Evolutionary conservation across 2,888 invertebrate genomes (phyloP).

Genomic region (Iselma pallidipennis): DNA sequence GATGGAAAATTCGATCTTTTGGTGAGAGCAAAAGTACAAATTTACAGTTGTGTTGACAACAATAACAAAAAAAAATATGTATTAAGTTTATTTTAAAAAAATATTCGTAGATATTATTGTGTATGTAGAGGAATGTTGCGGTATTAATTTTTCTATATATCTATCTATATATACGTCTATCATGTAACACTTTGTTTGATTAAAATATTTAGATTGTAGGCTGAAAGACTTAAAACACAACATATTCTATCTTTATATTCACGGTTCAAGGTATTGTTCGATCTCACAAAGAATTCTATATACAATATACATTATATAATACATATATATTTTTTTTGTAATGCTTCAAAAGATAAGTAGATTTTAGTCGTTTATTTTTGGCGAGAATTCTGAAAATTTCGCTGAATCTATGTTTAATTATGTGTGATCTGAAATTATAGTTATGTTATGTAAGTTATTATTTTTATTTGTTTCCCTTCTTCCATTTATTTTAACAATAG

Average conservation of each 20-base stretch:
- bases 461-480: not conserved
- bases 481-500: not conserved
- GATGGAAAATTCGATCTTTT: conserved; percentile 41
- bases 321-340: not conserved
- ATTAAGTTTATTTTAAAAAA: not conserved
- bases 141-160: conserved; percentile 1
- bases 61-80: conserved; percentile 1
- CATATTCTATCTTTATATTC: conserved; percentile 1
- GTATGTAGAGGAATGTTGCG: conserved; percentile 2
- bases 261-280: conserved; percentile 25
- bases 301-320: conserved; percentile 11
- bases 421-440: not conserved
- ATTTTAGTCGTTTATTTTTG: not conserved
- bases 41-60: conserved; percentile 25
- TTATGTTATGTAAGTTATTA: not conserved
- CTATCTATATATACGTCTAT: not conserved
- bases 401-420: not conserved
- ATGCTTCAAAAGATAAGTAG: not conserved
- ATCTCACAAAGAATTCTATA: conserved; percentile 29
- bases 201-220: not conserved
- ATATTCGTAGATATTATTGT: not conserved
- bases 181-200: not conserved
- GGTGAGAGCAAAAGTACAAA: conserved; percentile 57
- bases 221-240: not conserved
- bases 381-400: not conserved